Evolutionary conservation across 1,140 invertebrate species (phyloP).

Genomic region (Psix sp.): DNA sequence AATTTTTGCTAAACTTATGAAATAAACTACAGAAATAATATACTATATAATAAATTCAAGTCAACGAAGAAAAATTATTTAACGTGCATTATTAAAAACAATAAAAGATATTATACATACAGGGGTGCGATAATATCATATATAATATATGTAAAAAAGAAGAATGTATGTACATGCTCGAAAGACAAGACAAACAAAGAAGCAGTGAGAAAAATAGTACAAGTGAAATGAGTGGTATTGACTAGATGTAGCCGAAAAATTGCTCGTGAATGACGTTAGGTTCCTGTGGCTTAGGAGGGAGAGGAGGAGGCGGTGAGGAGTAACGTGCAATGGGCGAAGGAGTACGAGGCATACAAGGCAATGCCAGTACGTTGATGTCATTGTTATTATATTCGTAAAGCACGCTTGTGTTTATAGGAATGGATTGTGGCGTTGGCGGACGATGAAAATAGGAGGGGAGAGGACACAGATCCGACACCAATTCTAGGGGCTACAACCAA

Average conservation of each 20-base stretch:
- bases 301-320: slow-evolving; percentile 69
- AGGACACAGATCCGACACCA: slow-evolving; percentile 85
- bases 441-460: slow-evolving; percentile 70
- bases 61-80: no score
- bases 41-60: no score
- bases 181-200: slow-evolving; percentile 1
- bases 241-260: slow-evolving; percentile 83
- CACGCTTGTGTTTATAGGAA: slow-evolving; percentile 64
- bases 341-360: slow-evolving; percentile 61
- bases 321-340: slow-evolving; percentile 57
- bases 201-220: background rate
- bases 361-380: slow-evolving; percentile 65
- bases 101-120: no score
- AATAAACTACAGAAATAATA: no score
- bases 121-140: no score
- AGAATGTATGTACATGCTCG: background rate
- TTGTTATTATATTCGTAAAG: slow-evolving; percentile 69
- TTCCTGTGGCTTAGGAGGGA: slow-evolving; percentile 74
- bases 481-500: slow-evolving; percentile 82
- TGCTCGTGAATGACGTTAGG: slow-evolving; percentile 80
- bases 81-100: no score
- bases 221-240: slow-evolving; percentile 18
- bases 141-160: background rate
- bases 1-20: no score
- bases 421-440: slow-evolving; percentile 68